Base-by-base conservation (phyloP, 2,797 vertebrate species). In the Myotis pilosus region DNA sequence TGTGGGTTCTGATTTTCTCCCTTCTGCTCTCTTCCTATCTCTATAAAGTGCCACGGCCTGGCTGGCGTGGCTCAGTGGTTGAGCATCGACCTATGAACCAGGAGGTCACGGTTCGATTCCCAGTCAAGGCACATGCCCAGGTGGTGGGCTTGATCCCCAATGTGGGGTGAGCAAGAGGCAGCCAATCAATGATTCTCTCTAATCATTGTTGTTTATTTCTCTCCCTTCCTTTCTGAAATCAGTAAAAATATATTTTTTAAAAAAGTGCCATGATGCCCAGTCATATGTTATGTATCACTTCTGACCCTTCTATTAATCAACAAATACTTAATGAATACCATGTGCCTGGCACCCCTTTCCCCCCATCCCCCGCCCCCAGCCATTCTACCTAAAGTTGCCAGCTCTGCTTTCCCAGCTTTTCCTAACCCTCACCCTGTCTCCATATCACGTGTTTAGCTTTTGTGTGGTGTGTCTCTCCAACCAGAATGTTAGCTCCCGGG, bases 321-420 rank as follows among this genome's bases (percentile, higher is more conserved):
- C 28, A 88, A 11, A 28, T 76, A 44, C n/a, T 69, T 80, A 66
- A 3, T 12, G 19, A 62, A 13, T 17, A 33, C 60, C 53, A 6
- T 7, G 2, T 28, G 19, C 38, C 44, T 4, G n/a, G n/a, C 3
- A 2, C 47, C 11, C 12, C 85, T 1, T 0, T 0, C 44, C 44
- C n/a, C n/a, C n/a, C n/a, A n/a, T n/a, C 2, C 41, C 41, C 8
- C 41, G 2, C 7, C 71, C 1, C 76, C 6, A n/a, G 49, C 41
- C 69, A 10, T 81, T 12, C n/a, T n/a, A 4, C 28, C 71, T 44
- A 23, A 49, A 71, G 30, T 33, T 16, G 33, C 76, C 38, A 41
- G 38, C 36, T 71, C 74, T 17, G n/a, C n/a, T n/a, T n/a, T n/a
- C n/a, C n/a, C n/a, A n/a, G 15, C 23, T 49, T 82, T 49, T 76